Base-by-base conservation (phyloP, 2,113 vertebrate genomes). In the Notechis scutatus region DNA sequence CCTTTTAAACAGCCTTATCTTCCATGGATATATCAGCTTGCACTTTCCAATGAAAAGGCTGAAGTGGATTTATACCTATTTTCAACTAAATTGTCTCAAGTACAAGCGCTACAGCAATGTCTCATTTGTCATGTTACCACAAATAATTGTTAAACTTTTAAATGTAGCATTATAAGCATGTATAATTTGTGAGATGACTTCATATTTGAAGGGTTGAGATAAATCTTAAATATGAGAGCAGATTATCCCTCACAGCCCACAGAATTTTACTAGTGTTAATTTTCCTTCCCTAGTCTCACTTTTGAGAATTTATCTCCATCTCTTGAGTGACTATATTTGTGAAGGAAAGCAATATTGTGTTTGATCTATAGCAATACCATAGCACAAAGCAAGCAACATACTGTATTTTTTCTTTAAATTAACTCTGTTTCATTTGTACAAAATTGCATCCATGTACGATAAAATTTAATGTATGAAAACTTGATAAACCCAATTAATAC, bases 111-210 rank as follows among this genome's bases (percentile, higher is more conserved):
- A 45, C 95, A 95, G 94, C 94, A 95, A 94, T 90, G 96, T 95
- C 96, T 96, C 96, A 97, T 97, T 97, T 97, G 94, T 97, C 97
- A 97, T 94, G 94, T 95, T 97, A 94, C 94, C 93, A 96, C 96
- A 97, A 97, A 97, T 95, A 96, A 93, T 95, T 96, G 93, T 97
- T 97, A 94, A 95, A 96, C 95, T 95, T 96, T 96, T 96, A 96
- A 96, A 92, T 90, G 94, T 92, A 90, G 94, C 91, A 94, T 50
- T 50, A 50, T 96, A 94, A 94, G 93, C 94, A 85, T 93, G 93
- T 97, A 95, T 97, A 94, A 96, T 96, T 97, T 96, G 93, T 92
- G 94, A 87, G 96, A 95, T 94, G 95, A 94, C 93, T 85, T 92
- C 95, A 39, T 91, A 92, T 95, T 92, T 91, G 90, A 91, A 95